Conservation (phyloP, 1,140 invertebrate genomes). For the Eueides isabella region DNA sequence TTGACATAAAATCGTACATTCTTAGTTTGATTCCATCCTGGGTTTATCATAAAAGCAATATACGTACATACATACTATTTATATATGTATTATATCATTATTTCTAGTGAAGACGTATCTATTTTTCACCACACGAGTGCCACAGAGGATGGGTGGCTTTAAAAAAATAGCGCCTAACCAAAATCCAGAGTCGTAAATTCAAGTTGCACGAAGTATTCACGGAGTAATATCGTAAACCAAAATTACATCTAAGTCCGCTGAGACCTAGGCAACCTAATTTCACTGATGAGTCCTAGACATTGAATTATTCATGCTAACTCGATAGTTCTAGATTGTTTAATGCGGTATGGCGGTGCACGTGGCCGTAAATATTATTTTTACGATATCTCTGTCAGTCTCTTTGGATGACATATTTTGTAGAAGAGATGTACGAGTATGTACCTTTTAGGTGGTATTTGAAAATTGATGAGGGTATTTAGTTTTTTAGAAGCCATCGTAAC, state of each 20-base stretch:
- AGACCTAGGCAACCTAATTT: slow-evolving; percentile 11
- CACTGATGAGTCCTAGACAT: background rate
- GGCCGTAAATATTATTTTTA: background rate
- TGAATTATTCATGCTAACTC: slow-evolving; percentile 10
- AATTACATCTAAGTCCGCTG: slow-evolving; percentile 11
- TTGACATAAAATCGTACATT: too few relatives aligned
- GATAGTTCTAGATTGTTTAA: slow-evolving; percentile 9
- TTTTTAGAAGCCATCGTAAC: too few relatives aligned
- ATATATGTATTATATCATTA: too few relatives aligned
- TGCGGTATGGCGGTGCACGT: background rate
- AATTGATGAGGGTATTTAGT: too few relatives aligned
- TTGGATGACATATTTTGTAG: background rate
- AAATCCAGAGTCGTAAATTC: slow-evolving; percentile 6
- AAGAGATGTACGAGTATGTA: too few relatives aligned
- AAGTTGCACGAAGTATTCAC: slow-evolving; percentile 10
- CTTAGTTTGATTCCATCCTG: too few relatives aligned
- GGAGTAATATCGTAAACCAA: slow-evolving; percentile 7
- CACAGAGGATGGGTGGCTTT: background rate
- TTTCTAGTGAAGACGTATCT: too few relatives aligned
- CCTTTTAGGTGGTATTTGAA: too few relatives aligned
- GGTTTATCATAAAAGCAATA: too few relatives aligned
- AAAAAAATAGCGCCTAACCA: background rate
- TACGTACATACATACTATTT: too few relatives aligned
- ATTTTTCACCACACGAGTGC: too few relatives aligned
- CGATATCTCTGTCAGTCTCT: background rate